Evolutionary conservation across 1,140 invertebrate genomes (phyloP).

Genomic region (Papilio aristodemus): DNA sequence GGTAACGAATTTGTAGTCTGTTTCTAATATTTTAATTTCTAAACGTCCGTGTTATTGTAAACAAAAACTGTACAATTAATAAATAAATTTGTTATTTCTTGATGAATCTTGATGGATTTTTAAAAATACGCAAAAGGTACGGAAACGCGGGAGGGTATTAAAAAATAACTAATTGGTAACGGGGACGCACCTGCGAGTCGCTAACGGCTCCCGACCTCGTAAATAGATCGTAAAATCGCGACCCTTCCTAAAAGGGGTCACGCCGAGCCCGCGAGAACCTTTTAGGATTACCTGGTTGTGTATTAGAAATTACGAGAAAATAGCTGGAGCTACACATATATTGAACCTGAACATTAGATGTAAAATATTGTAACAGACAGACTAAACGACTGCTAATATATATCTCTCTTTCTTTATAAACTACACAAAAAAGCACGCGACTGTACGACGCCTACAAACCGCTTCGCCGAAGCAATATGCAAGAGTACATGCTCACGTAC

Average conservation of each 20-base stretch:
- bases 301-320: constrained; percentile 23
- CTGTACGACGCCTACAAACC: too few relatives aligned
- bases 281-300: constrained; percentile 25
- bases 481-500: too few relatives aligned
- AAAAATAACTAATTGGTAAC: constrained; percentile 22
- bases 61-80: too few relatives aligned
- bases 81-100: too few relatives aligned
- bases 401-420: too few relatives aligned
- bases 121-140: neutral
- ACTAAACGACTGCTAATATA: neutral
- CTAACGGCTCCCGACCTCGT: constrained; percentile 28
- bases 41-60: too few relatives aligned
- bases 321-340: neutral
- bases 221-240: constrained; percentile 30
- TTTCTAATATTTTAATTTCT: too few relatives aligned
- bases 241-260: constrained; percentile 26
- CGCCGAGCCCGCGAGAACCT: constrained; percentile 11
- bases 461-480: too few relatives aligned
- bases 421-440: too few relatives aligned
- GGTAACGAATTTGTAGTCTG: too few relatives aligned
- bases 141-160: constrained; percentile 8
- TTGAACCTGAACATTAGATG: neutral
- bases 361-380: neutral
- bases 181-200: constrained; percentile 27
- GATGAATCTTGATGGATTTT: too few relatives aligned